These are phyloP conservation scores for Tipula vernalis DNA, from an alignment of 2,888 invertebrate genomes.

Conservation along the genomic window DNA sequence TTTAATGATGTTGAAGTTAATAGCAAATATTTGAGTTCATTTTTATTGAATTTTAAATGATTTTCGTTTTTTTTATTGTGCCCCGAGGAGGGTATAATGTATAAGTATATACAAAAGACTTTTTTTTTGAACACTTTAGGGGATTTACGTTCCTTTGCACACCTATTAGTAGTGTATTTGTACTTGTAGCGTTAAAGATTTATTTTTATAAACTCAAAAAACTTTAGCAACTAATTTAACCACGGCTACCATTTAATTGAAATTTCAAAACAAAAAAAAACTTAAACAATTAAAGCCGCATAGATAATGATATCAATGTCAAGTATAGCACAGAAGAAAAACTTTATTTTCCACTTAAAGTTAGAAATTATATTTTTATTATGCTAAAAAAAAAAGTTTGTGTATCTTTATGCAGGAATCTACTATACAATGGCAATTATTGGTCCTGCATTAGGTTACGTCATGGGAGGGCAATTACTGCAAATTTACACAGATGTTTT, in stretches of 20 bases:
- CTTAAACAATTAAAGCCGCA: neutral
- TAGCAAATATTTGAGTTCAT: neutral
- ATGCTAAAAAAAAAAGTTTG: neutral
- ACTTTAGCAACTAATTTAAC: neutral
- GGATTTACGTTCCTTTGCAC: neutral
- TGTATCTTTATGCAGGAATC: conserved; percentile 41
- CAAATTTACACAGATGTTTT: conserved; percentile 64
- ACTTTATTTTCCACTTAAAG: neutral
- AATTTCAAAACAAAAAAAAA: neutral
- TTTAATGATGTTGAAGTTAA: neutral
- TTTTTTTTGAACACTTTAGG: neutral
- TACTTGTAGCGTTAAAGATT: neutral
- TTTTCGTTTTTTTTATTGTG: neutral
- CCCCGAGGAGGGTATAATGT: neutral
- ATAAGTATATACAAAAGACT: neutral
- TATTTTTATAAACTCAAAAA: neutral
- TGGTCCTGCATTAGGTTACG: conserved; percentile 73
- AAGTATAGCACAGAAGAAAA: neutral
- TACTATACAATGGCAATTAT: conserved; percentile 74
- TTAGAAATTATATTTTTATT: neutral
- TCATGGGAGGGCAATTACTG: conserved; percentile 71
- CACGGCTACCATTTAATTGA: neutral
- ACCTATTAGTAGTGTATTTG: neutral
- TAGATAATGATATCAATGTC: neutral
- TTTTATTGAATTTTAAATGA: conserved; percentile 4